A percentile compares a stretch with the other conserved stretches of the same genome.
These are phyloP conservation scores for Diuraphis noxia DNA, from an alignment of 1,140 invertebrate genomes.

Conservation along the genomic window DNA sequence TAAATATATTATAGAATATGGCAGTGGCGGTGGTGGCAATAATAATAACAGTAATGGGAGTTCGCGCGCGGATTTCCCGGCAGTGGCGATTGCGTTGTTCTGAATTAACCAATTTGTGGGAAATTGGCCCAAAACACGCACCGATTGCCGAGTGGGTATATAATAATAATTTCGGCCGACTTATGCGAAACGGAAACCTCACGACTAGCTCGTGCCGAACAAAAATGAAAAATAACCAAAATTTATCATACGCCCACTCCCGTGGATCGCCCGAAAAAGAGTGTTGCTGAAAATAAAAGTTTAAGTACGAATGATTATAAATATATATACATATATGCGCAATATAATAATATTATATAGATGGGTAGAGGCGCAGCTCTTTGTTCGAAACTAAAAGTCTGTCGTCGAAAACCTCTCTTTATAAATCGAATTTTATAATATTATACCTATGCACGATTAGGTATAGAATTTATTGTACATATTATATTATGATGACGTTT, in stretches of 20 bases:
- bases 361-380: neutral
- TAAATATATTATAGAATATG: neutral
- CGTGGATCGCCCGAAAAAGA: neutral
- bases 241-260: neutral
- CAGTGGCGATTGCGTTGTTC: neutral
- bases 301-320: neutral
- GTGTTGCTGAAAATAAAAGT: neutral
- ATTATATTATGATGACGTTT: neutral
- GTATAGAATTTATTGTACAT: neutral
- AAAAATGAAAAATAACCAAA: neutral
- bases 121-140: neutral
- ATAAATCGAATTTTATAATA: neutral
- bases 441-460: neutral
- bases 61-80: neutral
- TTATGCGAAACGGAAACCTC: conserved; percentile 7
- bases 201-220: neutral
- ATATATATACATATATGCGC: neutral
- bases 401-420: neutral
- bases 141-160: neutral
- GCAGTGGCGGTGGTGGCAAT: neutral
- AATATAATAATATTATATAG: neutral
- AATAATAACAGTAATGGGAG: neutral
- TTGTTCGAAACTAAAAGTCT: neutral
- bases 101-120: neutral
- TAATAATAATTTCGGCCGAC: neutral